phyloP scores from a whole-genome alignment of 2,113 vertebrate species.

The Thunnus maccoyii region DNA sequence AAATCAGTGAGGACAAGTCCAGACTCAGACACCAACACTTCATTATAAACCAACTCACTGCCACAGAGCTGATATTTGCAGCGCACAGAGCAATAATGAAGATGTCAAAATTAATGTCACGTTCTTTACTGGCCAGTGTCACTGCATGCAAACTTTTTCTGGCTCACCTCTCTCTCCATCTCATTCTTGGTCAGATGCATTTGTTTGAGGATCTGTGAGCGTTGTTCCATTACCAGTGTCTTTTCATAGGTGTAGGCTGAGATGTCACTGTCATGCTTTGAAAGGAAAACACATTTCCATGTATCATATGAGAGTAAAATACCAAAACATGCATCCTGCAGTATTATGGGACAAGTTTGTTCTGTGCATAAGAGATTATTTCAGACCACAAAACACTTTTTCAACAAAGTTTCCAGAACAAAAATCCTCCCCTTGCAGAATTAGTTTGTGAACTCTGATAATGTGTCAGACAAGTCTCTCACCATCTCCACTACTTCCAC shows the following conservation, averaged over 20 bases:
- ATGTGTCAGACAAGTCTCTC: constrained; percentile 65
- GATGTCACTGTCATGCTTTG: constrained; percentile 94
- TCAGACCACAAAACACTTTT: neutral
- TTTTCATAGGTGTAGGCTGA: constrained; percentile 99
- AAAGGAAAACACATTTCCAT: constrained; percentile 11
- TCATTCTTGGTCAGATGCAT: constrained; percentile 99
- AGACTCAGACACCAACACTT: constrained; percentile 20
- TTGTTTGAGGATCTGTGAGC: constrained; percentile 97
- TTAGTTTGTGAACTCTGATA: neutral
- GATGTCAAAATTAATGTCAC: neutral
- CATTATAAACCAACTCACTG: constrained; percentile 4
- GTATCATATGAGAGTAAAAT: neutral
- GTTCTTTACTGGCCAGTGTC: neutral
- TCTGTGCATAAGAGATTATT: neutral
- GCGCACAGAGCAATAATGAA: constrained; percentile 10
- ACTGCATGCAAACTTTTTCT: neutral
- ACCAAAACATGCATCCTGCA: neutral
- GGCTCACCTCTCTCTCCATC: constrained; percentile 93
- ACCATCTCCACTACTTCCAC: constrained; percentile 99
- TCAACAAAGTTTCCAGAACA: neutral
- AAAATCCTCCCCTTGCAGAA: neutral
- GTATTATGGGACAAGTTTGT: neutral
- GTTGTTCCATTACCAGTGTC: constrained; percentile 96
- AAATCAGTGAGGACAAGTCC: constrained; percentile 26
- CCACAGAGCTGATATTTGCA: constrained; percentile 4